Evolutionary conservation across 2,113 vertebrate genomes (phyloP).

Genomic region (Meleagris gallopavo): DNA sequence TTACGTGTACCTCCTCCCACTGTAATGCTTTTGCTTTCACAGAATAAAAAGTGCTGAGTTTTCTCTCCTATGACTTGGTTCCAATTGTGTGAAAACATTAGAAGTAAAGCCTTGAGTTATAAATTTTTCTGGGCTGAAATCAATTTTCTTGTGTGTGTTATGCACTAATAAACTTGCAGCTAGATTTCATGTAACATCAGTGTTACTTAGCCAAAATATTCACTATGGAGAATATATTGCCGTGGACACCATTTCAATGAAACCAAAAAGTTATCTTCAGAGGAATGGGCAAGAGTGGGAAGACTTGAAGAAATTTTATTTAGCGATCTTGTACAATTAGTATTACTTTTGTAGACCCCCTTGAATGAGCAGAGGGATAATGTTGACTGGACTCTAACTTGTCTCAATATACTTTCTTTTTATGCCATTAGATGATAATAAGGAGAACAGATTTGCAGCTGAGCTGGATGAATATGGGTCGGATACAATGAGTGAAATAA

Average conservation of each 20-base stretch:
- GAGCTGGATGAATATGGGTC: conserved; percentile 94
- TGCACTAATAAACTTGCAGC: not conserved
- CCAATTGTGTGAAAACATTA: not conserved
- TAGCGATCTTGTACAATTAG: not conserved
- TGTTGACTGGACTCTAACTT: not conserved
- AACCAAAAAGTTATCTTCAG: not conserved
- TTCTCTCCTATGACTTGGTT: not conserved
- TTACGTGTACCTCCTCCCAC: not conserved
- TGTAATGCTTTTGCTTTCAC: not conserved
- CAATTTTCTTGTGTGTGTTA: not conserved
- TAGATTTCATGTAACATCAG: not conserved
- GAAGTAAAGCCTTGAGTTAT: not conserved
- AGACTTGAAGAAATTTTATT: not conserved
- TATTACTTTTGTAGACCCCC: not conserved
- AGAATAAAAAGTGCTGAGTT: not conserved
- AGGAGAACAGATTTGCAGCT: conserved; percentile 89
- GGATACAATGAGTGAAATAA: conserved; percentile 95
- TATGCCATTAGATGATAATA: conserved; percentile 86
- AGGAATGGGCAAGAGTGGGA: not conserved
- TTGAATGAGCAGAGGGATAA: not conserved
- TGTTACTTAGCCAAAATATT: not conserved
- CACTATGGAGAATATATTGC: not conserved
- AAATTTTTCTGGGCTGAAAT: not conserved
- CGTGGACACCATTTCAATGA: not conserved
- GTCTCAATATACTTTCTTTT: conserved; percentile 25